Evolutionary conservation across 2,888 invertebrate species (phyloP), one percentile per base, ranked within the genome.

Genomic region (Hemicrepidius hirtus): DNA sequence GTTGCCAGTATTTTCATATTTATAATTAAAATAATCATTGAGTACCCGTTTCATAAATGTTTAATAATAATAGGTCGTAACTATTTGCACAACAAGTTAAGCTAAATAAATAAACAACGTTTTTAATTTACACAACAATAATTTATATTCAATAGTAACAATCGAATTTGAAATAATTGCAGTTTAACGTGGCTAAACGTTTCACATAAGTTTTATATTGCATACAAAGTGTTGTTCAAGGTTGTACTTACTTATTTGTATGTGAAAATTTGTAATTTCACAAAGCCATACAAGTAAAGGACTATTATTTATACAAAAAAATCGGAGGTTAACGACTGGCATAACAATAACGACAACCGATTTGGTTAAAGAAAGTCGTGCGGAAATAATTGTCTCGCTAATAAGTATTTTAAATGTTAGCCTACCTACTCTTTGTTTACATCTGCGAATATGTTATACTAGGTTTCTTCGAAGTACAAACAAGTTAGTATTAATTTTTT

Each of bases 361-460:
- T 53, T 53, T 53, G 28, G 53, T 28, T n/a, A 53, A 53, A 32
- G 53, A 53, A 53, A 53, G 53, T 53, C 32, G 53, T 53, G 53
- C 53, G 53, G 53, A 53, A 53, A 53, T 53, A 53, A 53, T 53
- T 53, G 28, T 24, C 13, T 13, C 2, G 4, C 10, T 46, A 46
- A 46, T 46, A 46, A 46, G 46, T 18, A 6, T 20, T 18, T 46
- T 46, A 18, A 46, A 10, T 46, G 18, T 3, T 10, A 16, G 9
- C 46, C 20, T 16, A 10, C 18, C 7, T 44, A 4, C 3, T 18
- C 18, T 9, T 1, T 46, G 46, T 24, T 24, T 24, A 24, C 24
- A 24, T 18, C 18, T 20, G 3, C 20, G 46, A 5, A 46, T 46
- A 46, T 20, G 46, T 18, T 46, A 20, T 46, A 46, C 10, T 20